Evolutionary conservation across 2,113 vertebrate genomes (phyloP), one percentile per base, ranked within the genome.

Genomic region (Rana temporaria): DNA sequence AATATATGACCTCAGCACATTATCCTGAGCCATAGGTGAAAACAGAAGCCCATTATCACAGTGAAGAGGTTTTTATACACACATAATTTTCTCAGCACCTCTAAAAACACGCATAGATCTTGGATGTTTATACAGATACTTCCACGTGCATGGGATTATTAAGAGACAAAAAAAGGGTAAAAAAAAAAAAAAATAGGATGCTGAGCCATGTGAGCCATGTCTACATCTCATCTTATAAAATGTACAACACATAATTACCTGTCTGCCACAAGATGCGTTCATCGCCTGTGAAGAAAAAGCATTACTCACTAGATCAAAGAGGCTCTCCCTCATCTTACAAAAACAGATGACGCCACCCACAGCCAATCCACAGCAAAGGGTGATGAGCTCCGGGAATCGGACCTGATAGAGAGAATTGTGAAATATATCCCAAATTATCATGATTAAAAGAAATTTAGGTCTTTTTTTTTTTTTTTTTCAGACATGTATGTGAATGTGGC

Each of bases 161-260:
- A 60, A 24, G 34, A n/a, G 62, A 52, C n/a, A 57, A 20, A 53
- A 42, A 19, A 42, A 63, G 24, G 2, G n/a, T 48, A 55, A 59
- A 12, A 48, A 11, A 48, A 48, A 11, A 48, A 48, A 48, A 12
- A 48, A 48, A 48, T 48, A 48, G 42, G 42, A 48, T 48, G 42
- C 42, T 48, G 42, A 48, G 42, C 42, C 70, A 30, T 34, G 70
- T 38, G 34, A 38, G 34, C 69, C 70, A 30, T 34, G 70, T 73
- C 78, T 71, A 71, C 56, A 53, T 34, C 78, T 59, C 56, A n/a
- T 71, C 78, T 62, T 80, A 80, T 71, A 80, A 80, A 70, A 65
- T 34, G 20, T 59, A 72, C n/a, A 72, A 81, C 79, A 82, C 69
- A 82, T 82, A 82, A 82, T 82, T 82, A 82, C 69, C 79, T 82